Evolutionary conservation across 2,888 invertebrate species (phyloP).

Genomic region (Drosophila planitibia): DNA sequence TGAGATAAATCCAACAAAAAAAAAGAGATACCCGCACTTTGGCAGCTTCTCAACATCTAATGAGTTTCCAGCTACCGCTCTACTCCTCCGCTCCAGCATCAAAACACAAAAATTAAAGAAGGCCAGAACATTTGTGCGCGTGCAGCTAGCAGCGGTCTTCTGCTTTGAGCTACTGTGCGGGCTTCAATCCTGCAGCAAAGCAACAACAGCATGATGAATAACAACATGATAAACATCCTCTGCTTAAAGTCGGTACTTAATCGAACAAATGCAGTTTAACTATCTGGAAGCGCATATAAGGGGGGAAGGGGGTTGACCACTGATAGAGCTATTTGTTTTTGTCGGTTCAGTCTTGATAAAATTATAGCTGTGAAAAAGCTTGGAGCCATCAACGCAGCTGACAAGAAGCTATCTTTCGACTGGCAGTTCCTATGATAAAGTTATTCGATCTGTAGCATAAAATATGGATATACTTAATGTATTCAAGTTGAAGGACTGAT

Average conservation of each 20-base stretch:
- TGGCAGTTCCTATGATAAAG: not conserved
- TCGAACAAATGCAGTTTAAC: not conserved
- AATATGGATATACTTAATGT: not conserved
- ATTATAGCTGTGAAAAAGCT: not conserved
- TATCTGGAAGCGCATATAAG: not conserved
- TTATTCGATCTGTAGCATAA: not conserved
- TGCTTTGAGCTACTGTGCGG: slow-evolving; percentile 19
- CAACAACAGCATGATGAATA: slow-evolving; percentile 28
- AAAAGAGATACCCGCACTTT: slow-evolving; percentile 41
- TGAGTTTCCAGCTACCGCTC: slow-evolving; percentile 1
- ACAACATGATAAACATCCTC: slow-evolving; percentile 36
- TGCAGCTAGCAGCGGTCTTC: slow-evolving; percentile 11
- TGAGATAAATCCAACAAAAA: slow-evolving; percentile 22
- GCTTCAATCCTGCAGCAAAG: slow-evolving; percentile 15
- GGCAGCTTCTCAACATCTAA: slow-evolving; percentile 31
- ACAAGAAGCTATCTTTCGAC: not conserved
- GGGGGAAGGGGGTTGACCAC: not conserved
- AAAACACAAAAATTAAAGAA: not conserved
- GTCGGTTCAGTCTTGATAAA: not conserved
- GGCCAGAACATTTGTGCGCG: not conserved
- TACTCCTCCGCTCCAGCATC: not conserved
- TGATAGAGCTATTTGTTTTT: not conserved
- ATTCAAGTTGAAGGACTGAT: not conserved
- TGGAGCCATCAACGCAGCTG: not conserved
- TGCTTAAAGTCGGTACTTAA: not conserved